Percentiles rank a stretch among this genome's conserved stretches.
Conservation (phyloP, 2,113 vertebrate species). For the Mormyrus lacerda region DNA sequence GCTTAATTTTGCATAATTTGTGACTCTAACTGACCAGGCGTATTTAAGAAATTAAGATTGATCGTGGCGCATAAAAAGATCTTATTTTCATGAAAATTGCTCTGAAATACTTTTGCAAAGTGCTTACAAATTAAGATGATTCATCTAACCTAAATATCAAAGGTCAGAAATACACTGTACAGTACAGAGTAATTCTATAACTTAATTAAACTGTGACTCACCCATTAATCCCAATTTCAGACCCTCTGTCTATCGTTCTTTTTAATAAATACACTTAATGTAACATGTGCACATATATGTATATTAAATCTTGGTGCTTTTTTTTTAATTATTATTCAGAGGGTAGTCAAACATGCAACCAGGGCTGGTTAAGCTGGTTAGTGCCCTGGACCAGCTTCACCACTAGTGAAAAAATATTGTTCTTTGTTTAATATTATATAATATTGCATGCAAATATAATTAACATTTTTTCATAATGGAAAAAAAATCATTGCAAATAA, state of each 20-base stretch:
- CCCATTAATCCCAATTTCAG: background rate
- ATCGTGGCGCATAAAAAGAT: constrained; percentile 12
- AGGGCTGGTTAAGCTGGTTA: background rate
- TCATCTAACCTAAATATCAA: constrained; percentile 9
- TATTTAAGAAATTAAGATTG: constrained; percentile 25
- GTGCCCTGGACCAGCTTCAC: background rate
- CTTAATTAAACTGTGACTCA: constrained; percentile 7
- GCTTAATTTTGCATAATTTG: constrained; percentile 19
- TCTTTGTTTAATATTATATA: background rate
- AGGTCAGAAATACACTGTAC: constrained; percentile 1
- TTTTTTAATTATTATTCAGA: background rate
- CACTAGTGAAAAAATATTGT: background rate
- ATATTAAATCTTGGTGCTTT: background rate
- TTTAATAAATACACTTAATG: background rate
- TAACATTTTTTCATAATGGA: background rate
- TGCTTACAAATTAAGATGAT: constrained; percentile 11
- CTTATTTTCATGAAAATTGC: constrained; percentile 16
- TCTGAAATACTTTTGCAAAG: constrained; percentile 20
- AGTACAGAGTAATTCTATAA: background rate
- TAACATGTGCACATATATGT: background rate
- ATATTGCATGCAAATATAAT: background rate
- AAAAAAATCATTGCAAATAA: background rate
- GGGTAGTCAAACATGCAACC: background rate
- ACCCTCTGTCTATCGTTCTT: background rate
- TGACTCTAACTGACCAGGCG: constrained; percentile 16